These are phyloP conservation scores for Nycticebus coucang DNA, from an alignment of 2,113 vertebrate genomes.

Conservation along the genomic window DNA sequence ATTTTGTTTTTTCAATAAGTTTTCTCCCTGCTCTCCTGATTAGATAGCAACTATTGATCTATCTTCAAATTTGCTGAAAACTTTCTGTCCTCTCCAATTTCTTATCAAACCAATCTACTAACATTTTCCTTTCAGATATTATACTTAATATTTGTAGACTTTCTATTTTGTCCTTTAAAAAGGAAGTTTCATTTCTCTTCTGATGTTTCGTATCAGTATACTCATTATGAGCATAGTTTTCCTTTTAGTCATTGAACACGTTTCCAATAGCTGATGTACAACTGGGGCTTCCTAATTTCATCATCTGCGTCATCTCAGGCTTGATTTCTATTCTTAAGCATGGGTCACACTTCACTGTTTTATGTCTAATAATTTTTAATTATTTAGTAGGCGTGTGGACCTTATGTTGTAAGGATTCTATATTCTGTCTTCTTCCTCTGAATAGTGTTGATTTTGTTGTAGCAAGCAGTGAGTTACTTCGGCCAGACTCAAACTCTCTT, in stretches of 20 bases:
- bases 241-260: conserved; percentile 5
- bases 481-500: background rate
- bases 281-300: background rate
- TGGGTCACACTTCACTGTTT: background rate
- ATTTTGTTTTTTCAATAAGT: background rate
- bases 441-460: background rate
- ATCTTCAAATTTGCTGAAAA: background rate
- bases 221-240: background rate
- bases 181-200: background rate
- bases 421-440: conserved; percentile 4
- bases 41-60: conserved; percentile 12
- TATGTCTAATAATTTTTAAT: conserved; percentile 8
- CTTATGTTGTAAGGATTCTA: background rate
- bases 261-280: conserved; percentile 30
- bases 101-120: background rate
- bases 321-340: conserved; percentile 31
- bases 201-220: background rate
- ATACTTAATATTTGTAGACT: background rate
- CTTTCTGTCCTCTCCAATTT: background rate
- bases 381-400: background rate
- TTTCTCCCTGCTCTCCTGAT: background rate
- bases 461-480: background rate
- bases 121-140: background rate
- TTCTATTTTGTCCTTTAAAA: background rate
- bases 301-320: background rate